Evolutionary conservation across 2,797 vertebrate genomes (phyloP).

Genomic region (Aulostomus chinensis): DNA sequence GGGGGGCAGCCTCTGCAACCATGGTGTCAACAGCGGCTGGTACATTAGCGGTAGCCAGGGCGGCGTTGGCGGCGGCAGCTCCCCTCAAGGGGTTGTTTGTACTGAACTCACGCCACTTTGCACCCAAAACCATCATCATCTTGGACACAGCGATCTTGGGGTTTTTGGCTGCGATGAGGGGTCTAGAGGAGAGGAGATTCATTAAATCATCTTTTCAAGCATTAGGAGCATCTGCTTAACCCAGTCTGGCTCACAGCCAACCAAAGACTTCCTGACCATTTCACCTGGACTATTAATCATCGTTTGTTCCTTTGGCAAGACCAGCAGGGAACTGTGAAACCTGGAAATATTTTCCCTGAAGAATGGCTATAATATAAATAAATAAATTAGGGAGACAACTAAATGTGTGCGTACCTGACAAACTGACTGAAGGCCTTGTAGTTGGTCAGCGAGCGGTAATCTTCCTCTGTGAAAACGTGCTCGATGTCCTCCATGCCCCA

Average conservation of each 20-base stretch:
- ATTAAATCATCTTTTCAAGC: not conserved
- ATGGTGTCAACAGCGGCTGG: constrained; percentile 93
- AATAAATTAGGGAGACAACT: no score
- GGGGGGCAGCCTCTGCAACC: constrained; percentile 79
- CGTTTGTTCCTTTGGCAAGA: no score
- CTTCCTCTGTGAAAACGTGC: constrained; percentile 94
- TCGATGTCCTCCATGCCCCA: constrained; percentile 99
- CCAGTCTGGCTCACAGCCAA: no score
- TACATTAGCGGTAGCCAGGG: constrained; percentile 86
- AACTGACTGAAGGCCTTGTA: constrained; percentile 99
- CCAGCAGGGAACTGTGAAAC: no score
- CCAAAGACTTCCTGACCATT: no score
- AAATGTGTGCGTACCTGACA: no score
- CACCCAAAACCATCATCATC: constrained; percentile 99
- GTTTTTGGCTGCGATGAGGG: constrained; percentile 96
- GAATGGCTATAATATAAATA: no score
- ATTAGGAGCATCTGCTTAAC: not conserved
- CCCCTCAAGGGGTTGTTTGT: constrained; percentile 97
- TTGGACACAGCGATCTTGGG: constrained; percentile 98
- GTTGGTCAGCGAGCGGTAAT: constrained; percentile 96
- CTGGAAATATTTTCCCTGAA: no score
- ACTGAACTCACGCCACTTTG: constrained; percentile 98
- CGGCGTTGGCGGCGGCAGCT: constrained; percentile 90
- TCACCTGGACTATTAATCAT: no score
- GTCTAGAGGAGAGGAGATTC: constrained; percentile 69